A percentile compares a stretch with the other conserved stretches of the same genome.
phyloP scores from a whole-genome alignment of 1,140 invertebrate genomes.

The Procambarus virginalis region DNA sequence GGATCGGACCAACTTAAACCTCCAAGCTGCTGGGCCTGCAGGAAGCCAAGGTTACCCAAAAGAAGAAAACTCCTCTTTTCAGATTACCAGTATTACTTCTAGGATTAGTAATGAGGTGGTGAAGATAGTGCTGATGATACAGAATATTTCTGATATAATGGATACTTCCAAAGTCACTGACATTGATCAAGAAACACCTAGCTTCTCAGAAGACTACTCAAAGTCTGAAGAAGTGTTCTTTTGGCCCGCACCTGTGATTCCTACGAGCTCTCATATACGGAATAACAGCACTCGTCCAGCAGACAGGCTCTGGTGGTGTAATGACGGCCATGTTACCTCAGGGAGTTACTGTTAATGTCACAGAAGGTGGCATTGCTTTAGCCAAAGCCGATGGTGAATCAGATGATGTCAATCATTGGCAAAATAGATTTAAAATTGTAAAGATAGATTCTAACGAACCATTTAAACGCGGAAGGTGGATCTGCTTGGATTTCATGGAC shows the following conservation, averaged over 20 bases:
- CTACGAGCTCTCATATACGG: conserved; percentile 89
- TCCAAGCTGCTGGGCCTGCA: conserved; percentile 18
- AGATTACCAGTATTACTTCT: conserved; percentile 91
- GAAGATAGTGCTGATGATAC: conserved; percentile 94
- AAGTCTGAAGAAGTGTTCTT: conserved; percentile 81
- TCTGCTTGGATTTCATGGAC: conserved; percentile 96
- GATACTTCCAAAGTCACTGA: conserved; percentile 68
- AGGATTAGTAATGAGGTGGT: conserved; percentile 86
- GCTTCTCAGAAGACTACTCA: conserved; percentile 88
- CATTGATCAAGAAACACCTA: conserved; percentile 80
- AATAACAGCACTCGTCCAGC: conserved; percentile 83
- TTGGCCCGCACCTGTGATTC: conserved; percentile 86
- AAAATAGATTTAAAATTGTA: conserved; percentile 90
- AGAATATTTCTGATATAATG: conserved; percentile 77
- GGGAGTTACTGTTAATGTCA: conserved; percentile 93
- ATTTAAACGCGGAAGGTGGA: conserved; percentile 94
- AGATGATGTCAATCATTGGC: conserved; percentile 93
- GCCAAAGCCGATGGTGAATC: conserved; percentile 97
- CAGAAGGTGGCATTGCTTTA: conserved; percentile 98
- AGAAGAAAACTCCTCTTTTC: conserved; percentile 91
- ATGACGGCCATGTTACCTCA: conserved; percentile 80
- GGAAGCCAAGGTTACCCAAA: conserved; percentile 45
- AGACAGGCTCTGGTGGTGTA: conserved; percentile 73
- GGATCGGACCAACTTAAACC: conserved; percentile 45
- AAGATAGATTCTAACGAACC: conserved; percentile 97